Evolutionary conservation across 1,140 invertebrate genomes (phyloP).

Genomic region (Zaprionus camerounensis): DNA sequence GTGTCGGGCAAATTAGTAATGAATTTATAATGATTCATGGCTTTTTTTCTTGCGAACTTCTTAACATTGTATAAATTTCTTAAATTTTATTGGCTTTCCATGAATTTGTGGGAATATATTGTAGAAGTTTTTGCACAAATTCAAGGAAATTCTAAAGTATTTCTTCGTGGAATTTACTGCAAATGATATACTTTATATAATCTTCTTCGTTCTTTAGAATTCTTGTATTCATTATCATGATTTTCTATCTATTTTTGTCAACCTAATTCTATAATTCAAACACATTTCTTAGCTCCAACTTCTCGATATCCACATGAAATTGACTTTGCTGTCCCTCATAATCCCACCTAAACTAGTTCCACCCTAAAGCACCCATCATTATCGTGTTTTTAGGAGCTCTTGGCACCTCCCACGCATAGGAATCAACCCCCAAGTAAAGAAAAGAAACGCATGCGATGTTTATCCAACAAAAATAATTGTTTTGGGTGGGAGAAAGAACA

Average conservation of each 20-base stretch:
- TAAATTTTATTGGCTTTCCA: neutral
- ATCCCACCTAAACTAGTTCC: slow-evolving; percentile 9
- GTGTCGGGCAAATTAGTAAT: neutral
- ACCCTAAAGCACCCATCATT: slow-evolving; percentile 9
- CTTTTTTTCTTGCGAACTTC: neutral
- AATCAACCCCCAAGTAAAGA: neutral
- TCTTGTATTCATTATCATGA: neutral
- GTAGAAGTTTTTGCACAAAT: neutral
- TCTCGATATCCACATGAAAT: neutral
- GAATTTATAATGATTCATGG: neutral
- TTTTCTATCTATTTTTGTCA: neutral
- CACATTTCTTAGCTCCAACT: neutral
- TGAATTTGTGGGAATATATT: neutral
- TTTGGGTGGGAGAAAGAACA: neutral
- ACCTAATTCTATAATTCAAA: neutral
- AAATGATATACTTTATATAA: neutral
- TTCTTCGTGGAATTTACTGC: neutral
- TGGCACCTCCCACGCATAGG: neutral
- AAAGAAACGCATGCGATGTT: slow-evolving; percentile 24
- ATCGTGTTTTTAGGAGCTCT: neutral
- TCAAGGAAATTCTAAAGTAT: neutral
- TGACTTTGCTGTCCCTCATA: slow-evolving; percentile 3
- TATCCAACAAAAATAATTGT: slow-evolving; percentile 19
- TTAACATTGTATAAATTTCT: neutral
- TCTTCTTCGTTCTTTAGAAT: neutral